Base-by-base conservation (phyloP, 2,888 invertebrate genomes). In the Saturnia pavonia region DNA sequence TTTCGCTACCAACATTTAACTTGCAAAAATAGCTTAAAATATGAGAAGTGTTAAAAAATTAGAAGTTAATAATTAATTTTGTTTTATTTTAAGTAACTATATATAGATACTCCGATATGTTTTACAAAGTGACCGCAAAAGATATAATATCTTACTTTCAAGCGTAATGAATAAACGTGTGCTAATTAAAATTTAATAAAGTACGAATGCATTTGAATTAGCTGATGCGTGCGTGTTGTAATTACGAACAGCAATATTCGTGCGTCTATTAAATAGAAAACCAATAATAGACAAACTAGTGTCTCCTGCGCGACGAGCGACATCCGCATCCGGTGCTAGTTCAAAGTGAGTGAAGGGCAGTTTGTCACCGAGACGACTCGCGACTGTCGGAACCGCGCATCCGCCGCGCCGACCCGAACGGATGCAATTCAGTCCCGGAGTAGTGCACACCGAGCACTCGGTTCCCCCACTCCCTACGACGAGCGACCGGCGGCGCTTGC, bases 251-350 rank as follows among this genome's bases (percentile, higher is more conserved):
- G 14, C 2, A 14, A 27, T 6, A 12, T 27, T 60, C 27, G 12
- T 60, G 12, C 14, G 27, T 60, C 14, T 60, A 14, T 27, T 27
- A 6, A 27, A 60, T 60, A 27, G 14, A 60, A 14, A 60, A 60
- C 25, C 27, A 60, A 60, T 60, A 60, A 60, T 40, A 40, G 65
- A 40, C n/a, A n/a, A 40, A 11, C 40, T 65, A 34, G 65, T 19
- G 19, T 65, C 65, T 40, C 34, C 34, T 40, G n/a, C 65, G 65
- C 16, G 65, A 9, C 40, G 40, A 40, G 40, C 40, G 65, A 22
- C 65, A 27, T 60, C 65, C 65, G 19, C 40, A 65, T 65, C 65
- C 65, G 65, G 19, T 34, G 40, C 1, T 16, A 65, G 65, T 65
- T 65, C 40, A 65, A 34, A 40, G 65, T 40, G 40, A 40, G 40